Percentiles rank a stretch among this genome's conserved stretches.
phyloP scores from a whole-genome alignment of 2,113 vertebrate species.

The Porphyrio hochstetteri region DNA sequence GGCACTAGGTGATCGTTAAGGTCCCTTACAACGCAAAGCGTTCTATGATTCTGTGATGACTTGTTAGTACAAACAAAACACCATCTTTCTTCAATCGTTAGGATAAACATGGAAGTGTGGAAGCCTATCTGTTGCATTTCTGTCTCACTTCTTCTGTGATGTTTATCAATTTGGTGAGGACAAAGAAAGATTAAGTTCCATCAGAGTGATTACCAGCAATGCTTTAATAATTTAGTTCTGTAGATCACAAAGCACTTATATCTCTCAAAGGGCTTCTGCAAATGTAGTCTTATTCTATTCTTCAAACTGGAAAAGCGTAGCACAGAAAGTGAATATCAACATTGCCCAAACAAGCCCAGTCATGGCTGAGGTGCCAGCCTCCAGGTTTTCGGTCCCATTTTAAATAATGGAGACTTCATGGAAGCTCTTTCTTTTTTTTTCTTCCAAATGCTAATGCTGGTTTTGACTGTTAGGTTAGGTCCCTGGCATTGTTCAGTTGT shows the following conservation, averaged over 20 bases:
- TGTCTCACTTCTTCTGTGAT: background rate
- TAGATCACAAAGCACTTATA: background rate
- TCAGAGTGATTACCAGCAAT: background rate
- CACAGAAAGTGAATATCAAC: background rate
- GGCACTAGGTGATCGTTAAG: too few species aligned
- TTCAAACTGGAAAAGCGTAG: background rate
- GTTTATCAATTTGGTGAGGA: background rate
- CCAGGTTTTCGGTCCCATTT: background rate
- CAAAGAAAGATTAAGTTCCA: background rate
- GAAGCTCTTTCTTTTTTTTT: background rate
- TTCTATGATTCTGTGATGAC: too few species aligned
- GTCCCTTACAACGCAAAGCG: too few species aligned
- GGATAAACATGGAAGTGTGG: background rate
- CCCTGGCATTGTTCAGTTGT: background rate
- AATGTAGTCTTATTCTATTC: background rate
- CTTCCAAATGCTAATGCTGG: background rate
- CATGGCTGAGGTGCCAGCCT: background rate
- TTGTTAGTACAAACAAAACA: background rate
- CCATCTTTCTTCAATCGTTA: background rate
- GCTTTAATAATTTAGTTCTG: slow-evolving; percentile 23
- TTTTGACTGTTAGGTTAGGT: background rate
- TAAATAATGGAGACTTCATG: background rate
- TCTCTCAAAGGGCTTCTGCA: background rate
- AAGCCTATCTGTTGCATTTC: background rate
- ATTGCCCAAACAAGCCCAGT: background rate